phyloP scores from a whole-genome alignment of 2,888 invertebrate genomes.

The Lepidocyrtinus sp. region DNA sequence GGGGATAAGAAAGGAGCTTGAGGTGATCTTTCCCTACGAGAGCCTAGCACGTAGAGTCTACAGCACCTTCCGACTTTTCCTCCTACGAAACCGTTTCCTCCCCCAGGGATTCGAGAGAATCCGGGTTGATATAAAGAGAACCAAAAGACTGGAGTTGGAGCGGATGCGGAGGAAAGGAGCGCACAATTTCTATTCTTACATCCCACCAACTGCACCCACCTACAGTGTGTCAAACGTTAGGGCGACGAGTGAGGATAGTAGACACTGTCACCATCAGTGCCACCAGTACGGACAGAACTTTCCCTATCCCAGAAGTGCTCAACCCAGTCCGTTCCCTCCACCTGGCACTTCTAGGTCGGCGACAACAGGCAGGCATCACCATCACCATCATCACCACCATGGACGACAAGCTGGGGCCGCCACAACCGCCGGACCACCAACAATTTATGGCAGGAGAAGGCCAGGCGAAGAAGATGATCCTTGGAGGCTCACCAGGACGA shows the following conservation, averaged over 20 bases:
- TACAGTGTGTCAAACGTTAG: constrained; percentile 51
- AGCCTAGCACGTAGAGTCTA: constrained; percentile 64
- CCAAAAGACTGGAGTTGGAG: constrained; percentile 66
- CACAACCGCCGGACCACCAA: constrained; percentile 25
- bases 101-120: constrained; percentile 62
- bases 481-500: constrained; percentile 63
- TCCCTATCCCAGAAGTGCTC: constrained; percentile 56
- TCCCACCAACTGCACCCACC: constrained; percentile 52
- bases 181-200: constrained; percentile 57
- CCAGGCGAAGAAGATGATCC: constrained; percentile 50
- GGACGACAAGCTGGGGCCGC: constrained; percentile 26
- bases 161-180: constrained; percentile 61
- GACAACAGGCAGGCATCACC: constrained; percentile 34
- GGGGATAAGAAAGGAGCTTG: constrained; percentile 62
- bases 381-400: constrained; percentile 44
- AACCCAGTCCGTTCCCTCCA: constrained; percentile 62
- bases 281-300: constrained; percentile 51
- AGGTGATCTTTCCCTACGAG: constrained; percentile 65
- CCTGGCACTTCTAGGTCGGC: constrained; percentile 41
- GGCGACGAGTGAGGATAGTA: neutral
- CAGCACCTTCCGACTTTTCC: constrained; percentile 64
- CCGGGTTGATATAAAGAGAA: constrained; percentile 62
- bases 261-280: constrained; percentile 46
- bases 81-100: constrained; percentile 57
- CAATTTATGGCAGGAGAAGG: constrained; percentile 52